Evolutionary conservation across 2,888 invertebrate species (phyloP), one percentile per base, ranked within the genome.

Genomic region (Patella ulyssiponensis): DNA sequence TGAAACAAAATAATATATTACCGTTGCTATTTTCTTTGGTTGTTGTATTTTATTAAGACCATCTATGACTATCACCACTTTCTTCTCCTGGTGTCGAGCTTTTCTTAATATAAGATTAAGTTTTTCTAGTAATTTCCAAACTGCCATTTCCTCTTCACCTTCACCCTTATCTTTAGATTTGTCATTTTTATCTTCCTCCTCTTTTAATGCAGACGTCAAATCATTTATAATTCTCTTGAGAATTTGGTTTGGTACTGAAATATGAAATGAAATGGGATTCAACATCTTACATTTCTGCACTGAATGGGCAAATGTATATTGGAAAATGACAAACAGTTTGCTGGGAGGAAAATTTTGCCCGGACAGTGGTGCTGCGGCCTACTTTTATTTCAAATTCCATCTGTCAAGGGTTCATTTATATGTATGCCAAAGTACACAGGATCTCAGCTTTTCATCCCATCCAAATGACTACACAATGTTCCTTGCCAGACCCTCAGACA

Each of bases 31-130:
- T 79, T 85, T 85, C 51, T 80, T 79, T 17, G 76, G n/a, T 51
- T 71, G 80, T 44, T 78, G 77, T 7, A 86, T 79, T 78, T 85
- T 85, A 69, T 86, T 84, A 20, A 86, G 74, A 0, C 87, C 87
- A 79, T 87, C 87, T 70, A 87, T 75, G 2, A 86, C 78, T 12
- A 86, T 12, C 3, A 84, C 80, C 1, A 83, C 80, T n/a, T 79
- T 79, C 73, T 84, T 85, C 2, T 17, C 51, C 20, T 53, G 33
- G 44, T 58, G 74, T 15, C 33, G 23, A 56, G 33, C 74, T 51
- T 58, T 64, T 58, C 51, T 56, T 44, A 27, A 73, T 27, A 53
- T 52, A 15, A 73, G 27, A 73, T 73, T 56, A 2, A 23, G 53
- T 23, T 54, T 73, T 23, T 73, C 73, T 54, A 33, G 27, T 52